A percentile compares a stretch with the other conserved stretches of the same genome.
Evolutionary conservation across 2,888 invertebrate species (phyloP).

Genomic region (Tipula unca): DNA sequence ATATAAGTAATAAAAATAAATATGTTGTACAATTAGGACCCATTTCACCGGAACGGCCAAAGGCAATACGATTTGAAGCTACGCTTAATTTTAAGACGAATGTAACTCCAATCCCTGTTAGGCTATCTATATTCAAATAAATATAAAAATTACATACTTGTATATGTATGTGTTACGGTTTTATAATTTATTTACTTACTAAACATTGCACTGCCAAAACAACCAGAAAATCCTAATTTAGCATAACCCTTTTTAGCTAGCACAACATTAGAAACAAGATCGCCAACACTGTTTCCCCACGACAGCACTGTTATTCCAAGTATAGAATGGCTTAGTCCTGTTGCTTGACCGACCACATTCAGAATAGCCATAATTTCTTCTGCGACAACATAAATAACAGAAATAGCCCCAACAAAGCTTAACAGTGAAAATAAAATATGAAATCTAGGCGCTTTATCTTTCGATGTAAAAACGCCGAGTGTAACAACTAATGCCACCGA

Average conservation of each 20-base stretch:
- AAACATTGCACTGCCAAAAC: conserved; percentile 59
- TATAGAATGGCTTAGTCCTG: conserved; percentile 49
- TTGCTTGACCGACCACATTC: conserved; percentile 49
- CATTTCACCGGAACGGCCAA: conserved; percentile 38
- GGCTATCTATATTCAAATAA: conserved; percentile 30
- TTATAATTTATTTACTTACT: conserved; percentile 44
- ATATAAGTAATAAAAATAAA: conserved; percentile 40
- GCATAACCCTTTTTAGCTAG: conserved; percentile 55
- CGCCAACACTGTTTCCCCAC: conserved; percentile 54
- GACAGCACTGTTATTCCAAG: conserved; percentile 55
- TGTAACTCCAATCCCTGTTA: conserved; percentile 42
- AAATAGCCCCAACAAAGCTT: conserved; percentile 36
- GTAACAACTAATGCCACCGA: not conserved
- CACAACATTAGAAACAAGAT: conserved; percentile 47
- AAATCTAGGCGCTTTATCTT: conserved; percentile 29
- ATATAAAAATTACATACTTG: too few relatives aligned
- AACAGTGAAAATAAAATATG: conserved; percentile 30
- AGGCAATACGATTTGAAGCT: conserved; percentile 27
- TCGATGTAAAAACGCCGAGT: conserved; percentile 22
- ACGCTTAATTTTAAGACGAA: conserved; percentile 32
- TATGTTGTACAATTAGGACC: conserved; percentile 41
- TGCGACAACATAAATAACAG: conserved; percentile 52
- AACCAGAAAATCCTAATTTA: conserved; percentile 57
- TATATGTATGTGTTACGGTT: not conserved
- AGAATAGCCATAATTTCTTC: conserved; percentile 51